Conservation (phyloP, 2,888 invertebrate genomes). For the Lasioglossum lativentre region DNA sequence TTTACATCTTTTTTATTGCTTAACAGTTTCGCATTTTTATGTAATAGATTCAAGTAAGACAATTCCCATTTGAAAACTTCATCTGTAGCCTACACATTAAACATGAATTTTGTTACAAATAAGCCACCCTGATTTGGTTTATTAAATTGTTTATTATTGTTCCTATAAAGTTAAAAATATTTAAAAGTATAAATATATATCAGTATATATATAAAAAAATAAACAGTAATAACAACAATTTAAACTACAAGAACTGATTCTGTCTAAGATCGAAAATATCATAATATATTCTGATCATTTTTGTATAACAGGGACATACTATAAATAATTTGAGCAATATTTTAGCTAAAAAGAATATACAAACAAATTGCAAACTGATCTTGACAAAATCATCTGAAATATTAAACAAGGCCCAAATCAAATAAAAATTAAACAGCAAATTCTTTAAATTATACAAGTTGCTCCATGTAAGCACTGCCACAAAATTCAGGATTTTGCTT, state of each 20-base stretch:
- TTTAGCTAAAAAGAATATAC: neutral
- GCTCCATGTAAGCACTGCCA: neutral
- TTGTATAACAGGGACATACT: neutral
- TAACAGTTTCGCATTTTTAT: slow-evolving; percentile 68
- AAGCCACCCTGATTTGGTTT: neutral
- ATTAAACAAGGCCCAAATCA: slow-evolving; percentile 62
- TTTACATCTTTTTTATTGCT: slow-evolving; percentile 43
- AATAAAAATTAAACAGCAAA: slow-evolving; percentile 9
- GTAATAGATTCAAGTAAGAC: slow-evolving; percentile 72
- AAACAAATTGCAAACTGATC: slow-evolving; percentile 11
- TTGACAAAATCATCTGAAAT: slow-evolving; percentile 38
- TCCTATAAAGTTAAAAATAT: neutral
- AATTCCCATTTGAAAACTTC: slow-evolving; percentile 80
- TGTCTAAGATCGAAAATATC: slow-evolving; percentile 14
- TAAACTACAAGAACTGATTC: slow-evolving; percentile 14
- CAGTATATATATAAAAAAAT: neutral
- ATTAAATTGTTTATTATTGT: neutral
- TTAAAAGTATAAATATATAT: neutral
- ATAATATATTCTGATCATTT: neutral
- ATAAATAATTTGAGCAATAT: neutral
- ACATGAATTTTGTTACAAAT: neutral
- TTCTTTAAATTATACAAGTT: neutral
- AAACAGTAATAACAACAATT: neutral
- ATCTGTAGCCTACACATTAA: slow-evolving; percentile 76
- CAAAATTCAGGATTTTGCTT: neutral